These are phyloP conservation scores for Desoria tigrina DNA, from an alignment of 2,888 invertebrate genomes.

Conservation along the genomic window DNA sequence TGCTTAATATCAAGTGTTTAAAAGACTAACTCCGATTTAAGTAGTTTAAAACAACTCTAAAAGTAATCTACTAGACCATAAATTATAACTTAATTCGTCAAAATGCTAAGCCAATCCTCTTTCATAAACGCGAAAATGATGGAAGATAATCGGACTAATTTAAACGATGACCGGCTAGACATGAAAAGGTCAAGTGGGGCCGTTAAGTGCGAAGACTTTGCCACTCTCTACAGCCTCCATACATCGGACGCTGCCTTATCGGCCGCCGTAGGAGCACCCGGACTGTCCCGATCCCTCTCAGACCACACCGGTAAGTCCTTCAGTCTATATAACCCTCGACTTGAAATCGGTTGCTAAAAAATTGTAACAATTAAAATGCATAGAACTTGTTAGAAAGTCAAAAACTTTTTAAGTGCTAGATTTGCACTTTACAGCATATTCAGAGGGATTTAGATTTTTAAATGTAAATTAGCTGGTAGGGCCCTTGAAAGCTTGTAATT, in stretches of 20 bases:
- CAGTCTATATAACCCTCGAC: too few relatives aligned
- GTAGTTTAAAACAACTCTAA: too few relatives aligned
- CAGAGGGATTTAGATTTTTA: conserved; percentile 17
- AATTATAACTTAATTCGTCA: too few relatives aligned
- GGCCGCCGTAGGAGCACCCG: conserved; percentile 55
- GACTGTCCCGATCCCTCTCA: conserved; percentile 52
- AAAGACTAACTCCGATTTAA: too few relatives aligned
- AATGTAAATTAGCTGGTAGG: conserved; percentile 33
- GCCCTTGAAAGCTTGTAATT: conserved; percentile 2
- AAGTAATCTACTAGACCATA: too few relatives aligned
- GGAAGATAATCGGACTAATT: conserved; percentile 48
- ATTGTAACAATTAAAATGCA: background rate
- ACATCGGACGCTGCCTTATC: conserved; percentile 54
- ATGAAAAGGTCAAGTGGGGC: conserved; percentile 53
- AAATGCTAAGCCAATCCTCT: conserved; percentile 48
- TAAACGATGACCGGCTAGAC: conserved; percentile 49
- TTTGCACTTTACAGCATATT: conserved; percentile 25
- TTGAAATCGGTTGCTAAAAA: background rate
- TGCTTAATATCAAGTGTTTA: too few relatives aligned
- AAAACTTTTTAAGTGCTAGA: background rate
- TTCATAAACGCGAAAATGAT: conserved; percentile 49
- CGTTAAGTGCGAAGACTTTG: conserved; percentile 75
- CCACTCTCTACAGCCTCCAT: conserved; percentile 75
- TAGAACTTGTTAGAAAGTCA: background rate
- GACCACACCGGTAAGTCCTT: conserved; percentile 51